phyloP scores from a whole-genome alignment of 2,797 vertebrate genomes.

The Acrossocheilus fasciatus region DNA sequence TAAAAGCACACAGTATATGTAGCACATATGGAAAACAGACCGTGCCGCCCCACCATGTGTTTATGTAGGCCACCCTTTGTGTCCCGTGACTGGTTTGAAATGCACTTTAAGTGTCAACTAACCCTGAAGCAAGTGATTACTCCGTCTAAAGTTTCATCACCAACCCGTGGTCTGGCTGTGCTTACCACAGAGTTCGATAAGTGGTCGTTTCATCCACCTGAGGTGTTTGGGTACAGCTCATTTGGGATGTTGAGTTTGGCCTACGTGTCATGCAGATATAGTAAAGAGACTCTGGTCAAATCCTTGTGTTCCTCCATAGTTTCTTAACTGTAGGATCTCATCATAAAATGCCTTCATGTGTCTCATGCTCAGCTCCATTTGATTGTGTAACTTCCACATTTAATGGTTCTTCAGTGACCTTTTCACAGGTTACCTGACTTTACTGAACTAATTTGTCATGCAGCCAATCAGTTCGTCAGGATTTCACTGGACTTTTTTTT shows the following conservation, averaged over 20 bases:
- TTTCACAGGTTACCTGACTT: neutral
- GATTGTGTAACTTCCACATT: neutral
- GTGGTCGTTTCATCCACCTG: neutral
- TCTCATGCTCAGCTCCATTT: neutral
- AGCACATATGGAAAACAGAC: constrained; percentile 48
- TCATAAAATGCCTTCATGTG: neutral
- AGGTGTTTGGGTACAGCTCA: neutral
- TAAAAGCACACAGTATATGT: constrained; percentile 19
- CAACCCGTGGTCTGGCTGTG: neutral
- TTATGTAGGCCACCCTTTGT: constrained; percentile 26
- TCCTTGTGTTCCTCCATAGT: neutral
- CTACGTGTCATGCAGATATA: neutral
- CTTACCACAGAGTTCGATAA: neutral
- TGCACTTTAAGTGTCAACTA: constrained; percentile 28
- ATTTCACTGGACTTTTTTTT: neutral
- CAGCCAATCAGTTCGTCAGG: neutral
- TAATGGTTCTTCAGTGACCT: neutral
- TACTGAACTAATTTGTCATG: neutral
- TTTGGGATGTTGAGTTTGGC: neutral
- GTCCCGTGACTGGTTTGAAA: constrained; percentile 44
- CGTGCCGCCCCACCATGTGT: constrained; percentile 10
- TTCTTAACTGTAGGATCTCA: neutral
- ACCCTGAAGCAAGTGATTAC: constrained; percentile 9
- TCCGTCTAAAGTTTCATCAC: neutral
- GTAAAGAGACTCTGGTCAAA: neutral